Base-by-base conservation (phyloP, 1,140 invertebrate genomes). In the Aphaenogaster rudis region DNA sequence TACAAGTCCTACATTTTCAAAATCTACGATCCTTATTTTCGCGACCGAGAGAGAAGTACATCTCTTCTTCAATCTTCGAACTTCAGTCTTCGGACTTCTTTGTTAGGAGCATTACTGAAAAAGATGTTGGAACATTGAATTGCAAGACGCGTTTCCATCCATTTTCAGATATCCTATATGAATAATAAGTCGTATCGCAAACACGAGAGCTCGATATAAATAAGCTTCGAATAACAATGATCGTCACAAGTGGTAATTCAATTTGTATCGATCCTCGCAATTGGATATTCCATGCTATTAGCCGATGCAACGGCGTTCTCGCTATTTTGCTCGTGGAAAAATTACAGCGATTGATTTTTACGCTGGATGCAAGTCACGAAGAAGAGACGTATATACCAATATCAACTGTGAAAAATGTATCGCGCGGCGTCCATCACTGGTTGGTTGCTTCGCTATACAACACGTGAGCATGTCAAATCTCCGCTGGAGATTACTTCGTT, bases 401-500 rank as follows among this genome's bases (percentile, higher is more conserved):
- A 63, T 61, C 36, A 66, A 84, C 48, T 59, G 84, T 77, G 88
- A 87, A 87, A 90, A 90, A 90, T 90, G 39, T 88, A 87, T 88
- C 80, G 63, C 42, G 69, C 42, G 3, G 57, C 79, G 71, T 86
- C 66, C 50, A 76, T 87, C 88, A 85, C 39, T 54, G 79, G 61
- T 50, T 13, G 69, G 39, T 63, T 74, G 61, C 42, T 11, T 52
- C 63, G n/a, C 77, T 86, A 54, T 87, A 79, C 61, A 82, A 64
- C 74, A 63, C 57, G 76, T 59, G 77, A 57, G 33, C 78, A 63
- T 86, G 89, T 92, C 63, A 76, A 90, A 90, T 93, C 92, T 93
- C 93, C 88, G 76, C 78, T 86, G 88, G 91, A 91, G 87, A 92
- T 90, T 93, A 88, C 87, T 69, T 86, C 82, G 52, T 88, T 87